Evolutionary conservation across 2,797 vertebrate species (phyloP).

Genomic region (Enteromius viviparus): DNA sequence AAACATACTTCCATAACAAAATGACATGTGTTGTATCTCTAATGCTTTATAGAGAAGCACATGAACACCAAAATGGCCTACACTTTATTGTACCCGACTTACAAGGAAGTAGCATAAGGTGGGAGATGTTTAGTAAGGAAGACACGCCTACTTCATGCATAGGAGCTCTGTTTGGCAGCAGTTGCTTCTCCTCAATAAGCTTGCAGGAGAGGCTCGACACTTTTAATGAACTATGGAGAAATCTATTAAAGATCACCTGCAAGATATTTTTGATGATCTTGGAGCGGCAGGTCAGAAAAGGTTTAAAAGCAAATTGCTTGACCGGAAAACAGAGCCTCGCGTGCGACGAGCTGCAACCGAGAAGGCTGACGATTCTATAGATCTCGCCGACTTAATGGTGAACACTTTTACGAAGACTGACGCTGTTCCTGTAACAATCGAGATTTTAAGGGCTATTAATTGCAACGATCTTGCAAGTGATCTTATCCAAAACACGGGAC

Average conservation of each 20-base stretch:
- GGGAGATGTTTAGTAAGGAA: not conserved
- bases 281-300: not conserved
- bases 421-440: slow-evolving; percentile 9
- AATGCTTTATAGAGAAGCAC: not conserved
- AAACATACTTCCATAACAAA: not conserved
- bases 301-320: slow-evolving; percentile 48
- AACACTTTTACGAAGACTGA: slow-evolving; percentile 13
- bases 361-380: not conserved
- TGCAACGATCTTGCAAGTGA: slow-evolving; percentile 1
- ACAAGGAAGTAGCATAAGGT: not conserved
- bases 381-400: slow-evolving; percentile 38
- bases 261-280: slow-evolving; percentile 41
- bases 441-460: slow-evolving; percentile 29
- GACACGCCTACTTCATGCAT: not conserved
- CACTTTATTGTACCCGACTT: not conserved
- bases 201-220: no score
- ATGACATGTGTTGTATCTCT: not conserved
- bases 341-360: slow-evolving; percentile 30
- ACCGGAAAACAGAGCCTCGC: slow-evolving; percentile 35
- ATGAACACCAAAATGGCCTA: not conserved
- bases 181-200: not conserved
- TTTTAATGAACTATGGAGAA: slow-evolving; percentile 12
- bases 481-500: rapidly evolving
- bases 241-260: slow-evolving; percentile 14
- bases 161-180: rapidly evolving